These are phyloP conservation scores for Calliopsis andreniformis DNA, from an alignment of 1,140 invertebrate genomes.

Conservation along the genomic window DNA sequence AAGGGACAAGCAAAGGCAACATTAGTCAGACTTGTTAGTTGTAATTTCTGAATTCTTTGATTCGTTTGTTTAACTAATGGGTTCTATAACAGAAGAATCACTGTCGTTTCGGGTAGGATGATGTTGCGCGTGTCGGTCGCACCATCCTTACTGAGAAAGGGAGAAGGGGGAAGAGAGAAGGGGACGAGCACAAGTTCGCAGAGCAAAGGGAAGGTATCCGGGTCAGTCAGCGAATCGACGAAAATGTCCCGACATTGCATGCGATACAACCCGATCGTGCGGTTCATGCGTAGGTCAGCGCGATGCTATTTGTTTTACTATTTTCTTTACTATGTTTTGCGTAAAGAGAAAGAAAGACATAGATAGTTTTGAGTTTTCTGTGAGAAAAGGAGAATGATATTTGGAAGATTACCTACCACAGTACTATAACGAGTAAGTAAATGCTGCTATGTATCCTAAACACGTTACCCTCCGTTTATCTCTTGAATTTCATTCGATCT, in stretches of 20 bases:
- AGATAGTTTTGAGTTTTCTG: no score
- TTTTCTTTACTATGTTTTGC: no score
- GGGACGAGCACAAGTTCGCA: not conserved
- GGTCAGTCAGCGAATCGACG: slow-evolving; percentile 23
- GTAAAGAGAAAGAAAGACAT: no score
- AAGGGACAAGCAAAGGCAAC: no score
- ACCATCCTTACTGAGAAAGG: not conserved
- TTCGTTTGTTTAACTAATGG: slow-evolving; percentile 16
- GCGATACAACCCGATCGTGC: not conserved
- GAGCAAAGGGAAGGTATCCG: slow-evolving; percentile 21
- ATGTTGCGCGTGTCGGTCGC: not conserved
- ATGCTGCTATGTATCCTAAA: no score
- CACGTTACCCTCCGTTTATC: no score
- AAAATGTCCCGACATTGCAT: not conserved
- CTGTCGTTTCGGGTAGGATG: no score
- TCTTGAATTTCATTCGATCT: no score
- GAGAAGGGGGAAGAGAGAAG: not conserved
- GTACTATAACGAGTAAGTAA: not conserved
- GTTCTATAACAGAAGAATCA: no score
- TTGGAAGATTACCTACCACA: slow-evolving; percentile 7
- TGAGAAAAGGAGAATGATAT: no score
- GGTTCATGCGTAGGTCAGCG: no score
- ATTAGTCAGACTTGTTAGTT: not conserved
- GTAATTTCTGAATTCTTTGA: slow-evolving; percentile 24
- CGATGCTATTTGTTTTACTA: no score